Evolutionary conservation across 30 jellyfish, hydroid and myxozoan genomes (phyloP).

Genomic region (Aurelia sp.): DNA sequence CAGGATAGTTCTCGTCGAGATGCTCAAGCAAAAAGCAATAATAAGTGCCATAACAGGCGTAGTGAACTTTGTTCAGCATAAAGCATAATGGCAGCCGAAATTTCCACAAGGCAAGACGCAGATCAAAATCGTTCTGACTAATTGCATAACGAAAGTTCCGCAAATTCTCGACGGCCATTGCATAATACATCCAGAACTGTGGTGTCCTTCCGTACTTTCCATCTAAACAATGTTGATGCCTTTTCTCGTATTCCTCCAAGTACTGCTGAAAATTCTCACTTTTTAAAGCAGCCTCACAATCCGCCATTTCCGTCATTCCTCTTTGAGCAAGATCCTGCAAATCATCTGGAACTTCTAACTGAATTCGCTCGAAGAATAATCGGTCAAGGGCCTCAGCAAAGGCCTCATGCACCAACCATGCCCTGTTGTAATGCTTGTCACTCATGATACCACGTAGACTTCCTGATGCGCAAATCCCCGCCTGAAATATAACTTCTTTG

Average conservation of each 20-base stretch:
- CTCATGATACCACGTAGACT: constrained; percentile 12
- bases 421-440: constrained; percentile 51
- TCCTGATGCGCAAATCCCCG: constrained; percentile 47
- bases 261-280: not conserved
- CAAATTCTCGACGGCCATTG: not conserved
- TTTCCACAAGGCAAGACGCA: constrained; percentile 24
- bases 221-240: not conserved
- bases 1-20: constrained; percentile 41
- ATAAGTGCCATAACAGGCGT: constrained; percentile 62
- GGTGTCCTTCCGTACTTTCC: constrained; percentile 49
- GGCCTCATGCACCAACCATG: constrained; percentile 37
- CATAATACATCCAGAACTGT: constrained; percentile 34
- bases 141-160: constrained; percentile 12
- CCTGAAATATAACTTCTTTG: constrained; percentile 22
- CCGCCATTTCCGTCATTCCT: not conserved
- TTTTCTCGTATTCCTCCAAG: not conserved
- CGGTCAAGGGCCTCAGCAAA: constrained; percentile 49
- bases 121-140: constrained; percentile 18
- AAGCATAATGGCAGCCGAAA: constrained; percentile 33
- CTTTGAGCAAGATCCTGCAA: no score
- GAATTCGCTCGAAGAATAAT: constrained; percentile 6
- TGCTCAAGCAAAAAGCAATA: constrained; percentile 13
- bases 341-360: not conserved
- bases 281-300: not conserved
- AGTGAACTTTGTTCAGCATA: constrained; percentile 24